A percentile compares a stretch with the other conserved stretches of the same genome.
phyloP scores from a whole-genome alignment of 2,888 invertebrate species.

The Athrips mouffetella region DNA sequence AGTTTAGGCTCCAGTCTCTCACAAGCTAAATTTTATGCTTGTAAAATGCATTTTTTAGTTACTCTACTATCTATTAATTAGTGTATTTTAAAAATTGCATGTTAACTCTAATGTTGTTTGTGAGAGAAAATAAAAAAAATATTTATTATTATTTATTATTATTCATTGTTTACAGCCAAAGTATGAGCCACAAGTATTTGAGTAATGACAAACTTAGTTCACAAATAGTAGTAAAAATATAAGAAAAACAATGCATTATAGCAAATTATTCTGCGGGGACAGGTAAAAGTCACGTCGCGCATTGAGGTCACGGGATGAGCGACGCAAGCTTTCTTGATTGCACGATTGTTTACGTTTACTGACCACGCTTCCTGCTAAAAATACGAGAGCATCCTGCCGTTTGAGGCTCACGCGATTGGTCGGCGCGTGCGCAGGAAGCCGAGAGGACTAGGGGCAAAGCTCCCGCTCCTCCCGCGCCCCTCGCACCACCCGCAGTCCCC shows the following conservation, averaged over 20 bases:
- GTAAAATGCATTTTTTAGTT: neutral
- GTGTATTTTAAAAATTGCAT: no score
- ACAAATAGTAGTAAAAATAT: constrained; percentile 17
- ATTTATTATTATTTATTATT: no score
- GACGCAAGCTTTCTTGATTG: constrained; percentile 41
- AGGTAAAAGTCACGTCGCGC: constrained; percentile 28
- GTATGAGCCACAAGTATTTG: neutral
- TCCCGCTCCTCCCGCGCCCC: constrained; percentile 40
- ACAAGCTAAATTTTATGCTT: no score
- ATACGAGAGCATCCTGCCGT: constrained; percentile 75
- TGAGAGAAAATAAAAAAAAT: no score
- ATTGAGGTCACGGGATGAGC: constrained; percentile 39
- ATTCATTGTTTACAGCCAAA: neutral
- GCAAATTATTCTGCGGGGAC: constrained; percentile 23
- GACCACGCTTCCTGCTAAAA: constrained; percentile 74
- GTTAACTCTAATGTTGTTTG: no score
- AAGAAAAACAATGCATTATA: neutral
- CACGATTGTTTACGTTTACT: constrained; percentile 73
- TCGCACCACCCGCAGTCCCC: constrained; percentile 36
- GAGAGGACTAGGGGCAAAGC: constrained; percentile 56
- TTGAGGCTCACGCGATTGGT: constrained; percentile 72
- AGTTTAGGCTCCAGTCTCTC: no score
- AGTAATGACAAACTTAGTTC: neutral
- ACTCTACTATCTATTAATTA: neutral
- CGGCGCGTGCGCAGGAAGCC: constrained; percentile 60